phyloP scores from a whole-genome alignment of 1,140 invertebrate species.

The Tenebrio molitor region DNA sequence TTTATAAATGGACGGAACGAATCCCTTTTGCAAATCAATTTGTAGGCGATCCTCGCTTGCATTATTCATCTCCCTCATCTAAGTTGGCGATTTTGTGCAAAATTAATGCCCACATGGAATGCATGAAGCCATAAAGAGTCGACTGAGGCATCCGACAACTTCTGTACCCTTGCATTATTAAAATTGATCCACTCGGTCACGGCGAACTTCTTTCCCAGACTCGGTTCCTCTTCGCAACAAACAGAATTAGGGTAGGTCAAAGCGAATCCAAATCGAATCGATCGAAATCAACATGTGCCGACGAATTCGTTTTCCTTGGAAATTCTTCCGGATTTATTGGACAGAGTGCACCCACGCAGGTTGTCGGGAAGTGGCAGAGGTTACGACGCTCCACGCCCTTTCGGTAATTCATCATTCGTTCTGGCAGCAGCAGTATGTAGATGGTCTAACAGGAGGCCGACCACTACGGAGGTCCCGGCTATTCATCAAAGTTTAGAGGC shows the following conservation, averaged over 20 bases:
- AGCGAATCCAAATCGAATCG: background rate
- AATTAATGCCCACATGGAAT: constrained; percentile 18
- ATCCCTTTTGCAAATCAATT: constrained; percentile 25
- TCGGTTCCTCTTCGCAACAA: background rate
- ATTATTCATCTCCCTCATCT: background rate
- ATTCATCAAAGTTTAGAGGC: constrained; percentile 35
- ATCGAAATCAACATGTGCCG: background rate
- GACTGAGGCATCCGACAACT: background rate
- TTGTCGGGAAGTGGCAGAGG: constrained; percentile 21
- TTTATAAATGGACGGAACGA: background rate
- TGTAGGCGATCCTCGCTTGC: constrained; percentile 1
- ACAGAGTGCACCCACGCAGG: background rate
- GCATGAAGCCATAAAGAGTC: constrained; percentile 14
- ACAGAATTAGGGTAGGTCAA: constrained; percentile 12
- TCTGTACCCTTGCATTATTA: constrained; percentile 14
- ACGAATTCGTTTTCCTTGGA: background rate
- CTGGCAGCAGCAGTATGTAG: constrained; percentile 30
- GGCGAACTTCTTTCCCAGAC: background rate
- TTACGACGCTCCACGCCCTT: constrained; percentile 16
- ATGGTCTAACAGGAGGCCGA: constrained; percentile 11
- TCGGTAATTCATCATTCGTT: constrained; percentile 21
- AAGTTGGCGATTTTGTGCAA: constrained; percentile 3
- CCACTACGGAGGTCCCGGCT: constrained; percentile 27
- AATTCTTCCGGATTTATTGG: constrained; percentile 17
- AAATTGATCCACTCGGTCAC: background rate